phyloP scores from a whole-genome alignment of 2,113 vertebrate genomes.

The Chauna torquata region DNA sequence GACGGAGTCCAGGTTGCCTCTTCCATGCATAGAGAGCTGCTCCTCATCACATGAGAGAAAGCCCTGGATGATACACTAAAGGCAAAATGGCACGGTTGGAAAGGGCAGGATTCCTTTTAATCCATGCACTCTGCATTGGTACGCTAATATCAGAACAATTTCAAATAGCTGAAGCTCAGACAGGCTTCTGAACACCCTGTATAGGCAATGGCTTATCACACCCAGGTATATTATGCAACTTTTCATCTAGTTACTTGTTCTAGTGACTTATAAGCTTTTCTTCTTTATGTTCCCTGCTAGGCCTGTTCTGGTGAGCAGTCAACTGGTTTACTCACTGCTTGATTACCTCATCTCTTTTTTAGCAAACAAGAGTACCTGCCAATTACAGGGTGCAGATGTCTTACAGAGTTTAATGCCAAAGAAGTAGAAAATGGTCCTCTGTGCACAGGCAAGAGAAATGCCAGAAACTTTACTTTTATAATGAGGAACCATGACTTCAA shows the following conservation, averaged over 20 bases:
- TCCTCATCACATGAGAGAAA: neutral
- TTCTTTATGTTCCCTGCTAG: neutral
- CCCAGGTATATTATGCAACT: neutral
- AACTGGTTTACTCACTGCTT: neutral
- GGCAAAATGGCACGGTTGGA: neutral
- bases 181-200: neutral
- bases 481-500: neutral
- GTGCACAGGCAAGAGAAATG: neutral
- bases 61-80: neutral
- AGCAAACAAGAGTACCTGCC: slow-evolving; percentile 21
- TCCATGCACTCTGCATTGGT: neutral
- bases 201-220: neutral
- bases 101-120: neutral
- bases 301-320: neutral
- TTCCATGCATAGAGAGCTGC: neutral
- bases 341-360: slow-evolving; percentile 36
- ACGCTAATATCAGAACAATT: neutral
- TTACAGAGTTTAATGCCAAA: slow-evolving; percentile 13
- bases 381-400: slow-evolving; percentile 17
- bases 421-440: slow-evolving; percentile 18
- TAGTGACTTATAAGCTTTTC: neutral
- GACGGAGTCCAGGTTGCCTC: neutral
- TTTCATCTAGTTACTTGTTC: neutral
- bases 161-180: neutral
- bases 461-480: neutral